Conservation (phyloP, 2,797 vertebrate species). For the Arnoldichthys spilopterus region DNA sequence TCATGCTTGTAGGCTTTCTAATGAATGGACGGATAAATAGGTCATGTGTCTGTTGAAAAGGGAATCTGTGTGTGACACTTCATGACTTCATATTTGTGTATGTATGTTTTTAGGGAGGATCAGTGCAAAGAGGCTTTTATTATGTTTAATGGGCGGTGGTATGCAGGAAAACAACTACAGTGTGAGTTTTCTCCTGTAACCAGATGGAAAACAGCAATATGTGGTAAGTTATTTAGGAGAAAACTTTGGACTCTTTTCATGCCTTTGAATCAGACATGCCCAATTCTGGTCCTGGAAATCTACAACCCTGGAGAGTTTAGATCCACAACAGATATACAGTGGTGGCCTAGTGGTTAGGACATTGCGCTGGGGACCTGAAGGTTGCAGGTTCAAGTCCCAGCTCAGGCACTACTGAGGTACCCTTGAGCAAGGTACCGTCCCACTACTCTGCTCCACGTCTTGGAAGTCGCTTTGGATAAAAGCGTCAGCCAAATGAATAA, state of each 20-base stretch:
- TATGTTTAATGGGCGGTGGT: slow-evolving; percentile 94
- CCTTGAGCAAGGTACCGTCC: too few species aligned
- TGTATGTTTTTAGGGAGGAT: slow-evolving; percentile 82
- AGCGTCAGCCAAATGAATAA: too few species aligned
- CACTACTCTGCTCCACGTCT: too few species aligned
- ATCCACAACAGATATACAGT: too few species aligned
- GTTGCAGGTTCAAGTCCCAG: too few species aligned
- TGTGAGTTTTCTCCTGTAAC: slow-evolving; percentile 96
- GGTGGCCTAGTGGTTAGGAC: too few species aligned
- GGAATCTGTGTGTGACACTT: not conserved
- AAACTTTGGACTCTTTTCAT: not conserved
- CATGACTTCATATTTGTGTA: not conserved
- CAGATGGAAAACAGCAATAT: slow-evolving; percentile 97
- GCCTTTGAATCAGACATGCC: not conserved
- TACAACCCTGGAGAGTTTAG: too few species aligned
- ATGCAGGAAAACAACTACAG: slow-evolving; percentile 93
- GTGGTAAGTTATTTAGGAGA: slow-evolving; percentile 79
- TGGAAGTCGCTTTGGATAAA: too few species aligned
- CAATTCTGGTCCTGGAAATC: too few species aligned
- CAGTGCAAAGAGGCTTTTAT: slow-evolving; percentile 89
- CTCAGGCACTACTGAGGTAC: too few species aligned
- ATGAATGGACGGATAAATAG: not conserved
- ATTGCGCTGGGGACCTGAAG: too few species aligned
- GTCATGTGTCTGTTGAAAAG: not conserved
- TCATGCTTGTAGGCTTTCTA: not conserved